Percentiles rank a stretch among this genome's conserved stretches.
Conservation (phyloP, 2,888 invertebrate species). For the Thera britannica region DNA sequence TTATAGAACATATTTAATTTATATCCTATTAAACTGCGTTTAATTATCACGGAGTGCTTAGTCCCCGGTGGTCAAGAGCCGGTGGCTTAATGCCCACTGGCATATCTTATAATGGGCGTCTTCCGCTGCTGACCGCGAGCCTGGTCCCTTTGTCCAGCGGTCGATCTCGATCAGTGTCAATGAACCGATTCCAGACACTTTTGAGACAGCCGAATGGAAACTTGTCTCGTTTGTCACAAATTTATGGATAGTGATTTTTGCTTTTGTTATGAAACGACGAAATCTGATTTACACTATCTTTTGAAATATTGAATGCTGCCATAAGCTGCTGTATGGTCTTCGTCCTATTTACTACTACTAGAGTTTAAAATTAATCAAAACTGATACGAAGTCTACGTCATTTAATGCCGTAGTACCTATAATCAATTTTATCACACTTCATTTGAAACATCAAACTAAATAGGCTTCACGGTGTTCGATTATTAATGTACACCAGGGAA, state of each 20-base stretch:
- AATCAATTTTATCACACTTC: not conserved
- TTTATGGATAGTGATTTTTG: slow-evolving; percentile 35
- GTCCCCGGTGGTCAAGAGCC: slow-evolving; percentile 31
- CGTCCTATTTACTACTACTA: slow-evolving; percentile 10
- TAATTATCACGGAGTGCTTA: slow-evolving; percentile 27
- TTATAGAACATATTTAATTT: not conserved
- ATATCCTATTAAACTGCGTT: slow-evolving; percentile 16
- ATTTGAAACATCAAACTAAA: not conserved
- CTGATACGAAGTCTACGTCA: not conserved
- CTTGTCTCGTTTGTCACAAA: slow-evolving; percentile 33
- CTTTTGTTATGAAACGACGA: slow-evolving; percentile 14
- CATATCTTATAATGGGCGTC: slow-evolving; percentile 61
- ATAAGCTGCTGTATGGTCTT: slow-evolving; percentile 19
- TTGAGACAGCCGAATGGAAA: slow-evolving; percentile 36
- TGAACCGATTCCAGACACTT: slow-evolving; percentile 51
- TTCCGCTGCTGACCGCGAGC: slow-evolving; percentile 63
- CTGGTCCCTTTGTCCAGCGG: slow-evolving; percentile 55
- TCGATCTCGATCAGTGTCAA: slow-evolving; percentile 56
- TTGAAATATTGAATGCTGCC: slow-evolving; percentile 26
- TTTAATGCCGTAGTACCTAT: not conserved
- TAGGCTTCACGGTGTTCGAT: slow-evolving; percentile 1
- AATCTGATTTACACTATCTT: slow-evolving; percentile 23
- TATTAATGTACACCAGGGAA: slow-evolving; percentile 6
- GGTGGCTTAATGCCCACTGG: slow-evolving; percentile 48
- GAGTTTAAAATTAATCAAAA: not conserved